A percentile compares a stretch with the other conserved stretches of the same genome.
These are phyloP conservation scores for Drosophila nr. perissopoda DNA, from an alignment of 2,888 invertebrate species.

Conservation along the genomic window DNA sequence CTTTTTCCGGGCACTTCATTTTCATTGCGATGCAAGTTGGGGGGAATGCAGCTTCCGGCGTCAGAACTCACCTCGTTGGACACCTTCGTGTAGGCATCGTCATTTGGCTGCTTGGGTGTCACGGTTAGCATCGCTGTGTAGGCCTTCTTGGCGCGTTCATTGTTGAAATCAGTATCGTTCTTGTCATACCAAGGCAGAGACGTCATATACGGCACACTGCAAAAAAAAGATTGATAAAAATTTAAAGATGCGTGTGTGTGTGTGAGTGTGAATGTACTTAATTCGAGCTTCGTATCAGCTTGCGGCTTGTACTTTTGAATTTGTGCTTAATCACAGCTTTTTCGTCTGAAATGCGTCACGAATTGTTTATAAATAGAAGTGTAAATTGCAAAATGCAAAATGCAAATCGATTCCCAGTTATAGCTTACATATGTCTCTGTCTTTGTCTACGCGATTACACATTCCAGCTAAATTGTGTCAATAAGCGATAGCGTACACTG, in stretches of 20 bases:
- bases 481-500: slow-evolving; percentile 8
- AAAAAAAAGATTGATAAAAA: slow-evolving; percentile 41
- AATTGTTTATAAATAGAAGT: slow-evolving; percentile 65
- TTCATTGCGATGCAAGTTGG: slow-evolving; percentile 62
- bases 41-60: background rate
- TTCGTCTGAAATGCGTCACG: slow-evolving; percentile 59
- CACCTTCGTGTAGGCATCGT: slow-evolving; percentile 91
- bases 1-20: slow-evolving; percentile 9
- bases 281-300: slow-evolving; percentile 24
- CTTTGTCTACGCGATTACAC: slow-evolving; percentile 18
- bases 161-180: slow-evolving; percentile 92
- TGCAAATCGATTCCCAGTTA: slow-evolving; percentile 7
- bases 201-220: slow-evolving; percentile 87
- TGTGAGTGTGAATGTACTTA: background rate
- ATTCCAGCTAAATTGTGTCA: slow-evolving; percentile 10
- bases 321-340: slow-evolving; percentile 22
- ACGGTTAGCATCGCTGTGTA: slow-evolving; percentile 95
- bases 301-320: slow-evolving; percentile 13
- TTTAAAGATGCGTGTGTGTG: slow-evolving; percentile 10
- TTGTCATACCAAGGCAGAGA: slow-evolving; percentile 94
- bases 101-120: slow-evolving; percentile 92
- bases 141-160: slow-evolving; percentile 93
- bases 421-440: background rate
- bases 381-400: slow-evolving; percentile 28
- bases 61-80: slow-evolving; percentile 88